Base-by-base conservation (phyloP, 2,888 invertebrate species). In the Troglohyphantes excavatus region DNA sequence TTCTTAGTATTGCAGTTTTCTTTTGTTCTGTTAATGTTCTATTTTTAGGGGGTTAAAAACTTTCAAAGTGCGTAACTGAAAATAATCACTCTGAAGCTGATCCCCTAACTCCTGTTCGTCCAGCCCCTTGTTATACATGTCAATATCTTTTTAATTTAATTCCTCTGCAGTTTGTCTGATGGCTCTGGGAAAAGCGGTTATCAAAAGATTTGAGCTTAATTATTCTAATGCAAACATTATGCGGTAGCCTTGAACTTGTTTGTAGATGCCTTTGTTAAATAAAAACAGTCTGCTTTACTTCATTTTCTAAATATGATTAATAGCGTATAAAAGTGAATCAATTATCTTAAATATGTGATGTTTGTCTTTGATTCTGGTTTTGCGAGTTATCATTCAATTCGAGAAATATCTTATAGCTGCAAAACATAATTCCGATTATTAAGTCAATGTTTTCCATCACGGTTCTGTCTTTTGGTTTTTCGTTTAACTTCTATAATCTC, bases 1-100 rank as follows among this genome's bases (percentile, higher is more conserved):
- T 84, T 75, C 27, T 61, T 63, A 39, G 63, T 78, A 63, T 78
- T 65, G 43, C 39, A 39, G 29, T 43, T 63, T 59, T 63, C 23
- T 72, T 72, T 78, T 63, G 63, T 67, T 81, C 61, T n/a, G 26
- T 63, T 68, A 81, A 68, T 81, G 81, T 46, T 81, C 68, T 68
- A 81, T 68, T 81, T 68, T 68, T 67, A 68, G 67, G 21, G 53
- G 53, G 81, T 46, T 81, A 33, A 81, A 68, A 81, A 68, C 29
- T 67, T 61, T 29, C 53, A 78, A 81, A 73, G 43, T 43, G 39
- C 2, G 11, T 43, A 68, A 65, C 67, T 81, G 59, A 65, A 53
- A 78, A n/a, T 65, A 78, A 63, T 65, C 39, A 39, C 33, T 29
- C 81, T 27, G 53, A 81, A 46, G 46, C 65, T 43, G 11, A 21